Evolutionary conservation across 2,113 vertebrate genomes (phyloP), one percentile per base, ranked within the genome.

Genomic region (Marmota monax): DNA sequence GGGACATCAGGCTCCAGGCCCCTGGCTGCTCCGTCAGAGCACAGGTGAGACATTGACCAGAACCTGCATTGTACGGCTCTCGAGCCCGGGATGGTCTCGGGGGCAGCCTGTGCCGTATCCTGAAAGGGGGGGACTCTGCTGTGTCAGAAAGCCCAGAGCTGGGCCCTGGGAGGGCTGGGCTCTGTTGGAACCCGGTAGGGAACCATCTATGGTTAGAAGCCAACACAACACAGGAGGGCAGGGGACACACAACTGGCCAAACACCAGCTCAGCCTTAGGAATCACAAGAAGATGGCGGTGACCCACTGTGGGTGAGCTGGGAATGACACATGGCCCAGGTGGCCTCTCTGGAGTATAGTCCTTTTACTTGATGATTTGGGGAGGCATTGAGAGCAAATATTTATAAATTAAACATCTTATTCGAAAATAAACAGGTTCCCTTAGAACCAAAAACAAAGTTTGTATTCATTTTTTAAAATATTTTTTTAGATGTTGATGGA

Each of bases 281-380:
- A 67, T 23, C 0, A 0, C 0, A 18, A 83, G 56, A 32, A 34
- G 34, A 56, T 0, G 0, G 48, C 0, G 4, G 56, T 11, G 32
- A 87, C 78, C 63, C 10, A 7, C 48, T 16, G 12, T 2, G 6
- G 29, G 5, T 10, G 39, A 11, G 34, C 3, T 48, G 11, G 1
- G 27, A 93, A 65, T 23, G 51, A 48, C 78, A 18, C 61, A 23
- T 0, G 4, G 42, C 39, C 51, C n/a, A 0, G 0, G 0, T 5
- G 37, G 45, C 76, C 65, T n/a, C 51, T 22, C 87, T n/a, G 37
- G 5, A 56, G 48, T 1, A 0, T 29, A 1, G 0, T 29, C 51
- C 70, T 51, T 78, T 65, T n/a, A 51, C 65, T 53, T 58, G 42
- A 34, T 25, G 16, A 20, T 8, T 27, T 69, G 9, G 29, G 61